Evolutionary conservation across 2,888 invertebrate species (phyloP), one percentile per base, ranked within the genome.

Genomic region (Harpagoxenus sublaevis): DNA sequence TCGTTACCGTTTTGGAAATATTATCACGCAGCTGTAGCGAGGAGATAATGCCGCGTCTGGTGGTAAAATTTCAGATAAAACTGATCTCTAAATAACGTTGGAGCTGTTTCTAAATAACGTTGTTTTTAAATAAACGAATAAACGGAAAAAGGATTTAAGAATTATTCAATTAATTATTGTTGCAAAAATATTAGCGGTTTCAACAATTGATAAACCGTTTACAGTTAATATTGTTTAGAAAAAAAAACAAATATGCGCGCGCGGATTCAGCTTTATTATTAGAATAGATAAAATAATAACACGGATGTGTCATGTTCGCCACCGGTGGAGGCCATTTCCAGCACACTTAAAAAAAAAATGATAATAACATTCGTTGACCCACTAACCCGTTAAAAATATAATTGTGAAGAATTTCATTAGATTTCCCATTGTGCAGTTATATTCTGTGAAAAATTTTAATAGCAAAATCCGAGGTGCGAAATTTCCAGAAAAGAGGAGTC

Each of bases 381-480:
- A 45, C 73, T 60, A 60, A 74, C 55, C 57, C 23, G 31, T 74
- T 74, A 74, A 74, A 73, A 74, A 74, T 60, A 60, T 74, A 42
- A 74, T 68, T 68, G 66, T 74, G 1, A 74, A 60, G 42, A 74
- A 74, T 73, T 57, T 73, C 39, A 57, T 73, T 73, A 42, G n/a
- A 74, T 74, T 28, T 60, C 42, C 55, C n/a, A 45, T 45, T 74
- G 65, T 15, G n/a, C 42, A 28, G 18, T 28, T 31, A 60, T 57
- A 74, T 60, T 31, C 42, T 18, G 12, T 60, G n/a, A 60, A 74
- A 60, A 74, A 74, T 74, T 60, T 74, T 60, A 74, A 45, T 74
- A 42, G 60, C 60, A n/a, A 74, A 75, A 75, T 45, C 45, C 45
- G 74, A 75, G 45, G 31, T 31, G 74, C 35, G 63, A 75, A 75